Evolutionary conservation across 2,113 vertebrate genomes (phyloP), one percentile per base, ranked within the genome.

Genomic region (Phalacrocorax aristotelis): DNA sequence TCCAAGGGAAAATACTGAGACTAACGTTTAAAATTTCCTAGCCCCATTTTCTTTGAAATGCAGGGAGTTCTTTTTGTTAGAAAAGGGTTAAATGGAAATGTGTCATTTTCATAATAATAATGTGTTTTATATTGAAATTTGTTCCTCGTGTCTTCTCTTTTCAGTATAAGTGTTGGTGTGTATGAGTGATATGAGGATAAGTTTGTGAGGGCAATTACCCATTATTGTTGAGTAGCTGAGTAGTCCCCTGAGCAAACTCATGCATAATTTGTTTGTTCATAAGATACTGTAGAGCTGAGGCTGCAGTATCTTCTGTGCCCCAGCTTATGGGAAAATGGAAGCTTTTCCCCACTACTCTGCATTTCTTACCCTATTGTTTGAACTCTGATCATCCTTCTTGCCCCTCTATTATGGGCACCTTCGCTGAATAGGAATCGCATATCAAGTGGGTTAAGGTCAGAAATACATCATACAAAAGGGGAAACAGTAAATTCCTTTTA

Each of bases 241-340:
- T 97, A 96, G 90, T 97, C 98, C 97, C 97, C 80, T 77, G 98
- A 97, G 98, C 96, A 97, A 98, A 97, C 97, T 97, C 97, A 98
- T 93, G 97, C 94, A 97, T 98, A 98, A 98, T 98, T 98, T 98
- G 97, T 98, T 98, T 98, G 97, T 97, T 97, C 96, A 97, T 97
- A 98, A 98, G 96, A 97, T 94, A 96, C 91, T 54, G 92, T 89
- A 96, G 94, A 96, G 96, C 96, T 97, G 96, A 98, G 95, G 94
- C 96, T 97, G 89, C 94, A 96, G 78, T 89, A 96, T 93, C 97
- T 95, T 87, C 94, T 92, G 40, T 92, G 85, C 71, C 79, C 83
- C 87, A 83, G 93, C 89, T 78, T 97, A 96, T 97, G 94, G 87
- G 91, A 96, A 96, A 97, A 95, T 92, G 88, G 89, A 96, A 95